These are phyloP conservation scores for Lasioglossum leucozonium DNA, from an alignment of 2,888 invertebrate genomes.

Conservation along the genomic window DNA sequence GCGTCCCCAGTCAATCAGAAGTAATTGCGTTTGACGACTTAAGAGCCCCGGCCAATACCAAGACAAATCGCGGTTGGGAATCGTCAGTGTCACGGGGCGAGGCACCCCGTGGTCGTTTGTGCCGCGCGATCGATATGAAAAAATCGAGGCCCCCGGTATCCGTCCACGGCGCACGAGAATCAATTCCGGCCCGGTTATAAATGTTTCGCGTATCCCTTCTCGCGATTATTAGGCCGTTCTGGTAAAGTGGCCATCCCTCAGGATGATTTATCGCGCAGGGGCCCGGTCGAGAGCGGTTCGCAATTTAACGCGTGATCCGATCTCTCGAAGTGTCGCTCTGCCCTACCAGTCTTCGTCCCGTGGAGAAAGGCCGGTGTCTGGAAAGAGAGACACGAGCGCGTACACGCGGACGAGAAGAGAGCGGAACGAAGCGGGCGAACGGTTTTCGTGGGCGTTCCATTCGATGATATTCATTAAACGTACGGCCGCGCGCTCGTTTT, in stretches of 20 bases:
- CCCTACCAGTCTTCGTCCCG: constrained; percentile 45
- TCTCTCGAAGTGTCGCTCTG: constrained; percentile 50
- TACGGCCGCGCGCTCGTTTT: constrained; percentile 35
- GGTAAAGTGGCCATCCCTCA: constrained; percentile 41
- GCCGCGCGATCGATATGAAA: constrained; percentile 42
- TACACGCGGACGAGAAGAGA: background rate
- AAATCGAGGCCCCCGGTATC: constrained; percentile 27
- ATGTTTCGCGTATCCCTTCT: constrained; percentile 24
- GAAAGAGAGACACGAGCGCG: background rate
- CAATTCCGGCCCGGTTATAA: constrained; percentile 53
- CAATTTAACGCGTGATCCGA: constrained; percentile 58
- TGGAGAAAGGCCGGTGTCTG: background rate
- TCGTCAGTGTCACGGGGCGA: constrained; percentile 27
- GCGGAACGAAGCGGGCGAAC: background rate
- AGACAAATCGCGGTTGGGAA: constrained; percentile 34
- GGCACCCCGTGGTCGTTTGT: background rate
- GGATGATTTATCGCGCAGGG: constrained; percentile 64
- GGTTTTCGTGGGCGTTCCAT: constrained; percentile 53
- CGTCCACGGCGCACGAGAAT: constrained; percentile 17
- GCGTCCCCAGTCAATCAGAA: constrained; percentile 23
- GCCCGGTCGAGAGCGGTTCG: constrained; percentile 38
- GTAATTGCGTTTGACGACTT: constrained; percentile 47
- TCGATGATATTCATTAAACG: constrained; percentile 69
- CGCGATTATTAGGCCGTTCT: constrained; percentile 55
- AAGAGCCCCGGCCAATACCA: constrained; percentile 9